Conservation (phyloP, 2,888 invertebrate genomes). For the Pammene aurita region DNA sequence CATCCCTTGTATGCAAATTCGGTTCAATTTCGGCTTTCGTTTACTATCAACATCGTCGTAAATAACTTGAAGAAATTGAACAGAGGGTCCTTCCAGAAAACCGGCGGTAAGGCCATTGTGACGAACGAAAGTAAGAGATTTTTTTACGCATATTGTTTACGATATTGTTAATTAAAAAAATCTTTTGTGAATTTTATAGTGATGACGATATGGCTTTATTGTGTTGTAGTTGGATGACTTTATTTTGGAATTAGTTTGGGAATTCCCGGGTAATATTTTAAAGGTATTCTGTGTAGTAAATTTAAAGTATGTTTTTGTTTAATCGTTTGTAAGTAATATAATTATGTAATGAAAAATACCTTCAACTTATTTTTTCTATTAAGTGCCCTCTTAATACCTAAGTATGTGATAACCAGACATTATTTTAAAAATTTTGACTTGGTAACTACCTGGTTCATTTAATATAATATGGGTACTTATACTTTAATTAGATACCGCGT, state of each 20-base stretch:
- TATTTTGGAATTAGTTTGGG: conserved; percentile 8
- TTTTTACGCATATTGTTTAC: conserved; percentile 38
- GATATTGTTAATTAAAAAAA: conserved; percentile 39
- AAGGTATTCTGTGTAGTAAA: background rate
- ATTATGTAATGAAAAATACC: too few relatives aligned
- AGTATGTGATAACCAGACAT: too few relatives aligned
- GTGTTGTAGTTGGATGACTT: conserved; percentile 22
- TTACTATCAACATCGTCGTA: conserved; percentile 60
- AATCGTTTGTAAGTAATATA: too few relatives aligned
- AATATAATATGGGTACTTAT: too few relatives aligned
- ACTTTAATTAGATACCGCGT: background rate
- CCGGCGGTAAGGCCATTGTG: conserved; percentile 48
- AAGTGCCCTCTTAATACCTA: too few relatives aligned
- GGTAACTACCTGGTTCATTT: background rate
- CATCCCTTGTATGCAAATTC: conserved; percentile 72
- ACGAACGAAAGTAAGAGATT: conserved; percentile 50
- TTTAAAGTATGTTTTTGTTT: background rate
- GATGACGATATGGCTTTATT: conserved; percentile 25
- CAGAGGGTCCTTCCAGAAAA: conserved; percentile 49
- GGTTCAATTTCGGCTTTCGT: conserved; percentile 61
- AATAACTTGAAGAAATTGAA: conserved; percentile 56
- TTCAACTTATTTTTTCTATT: too few relatives aligned
- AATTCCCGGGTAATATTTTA: conserved; percentile 1
- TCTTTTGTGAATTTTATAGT: conserved; percentile 28
- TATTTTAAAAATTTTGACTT: background rate